Base-by-base conservation (phyloP, 2,888 invertebrate species). In the Drosophila fulvimacula region DNA sequence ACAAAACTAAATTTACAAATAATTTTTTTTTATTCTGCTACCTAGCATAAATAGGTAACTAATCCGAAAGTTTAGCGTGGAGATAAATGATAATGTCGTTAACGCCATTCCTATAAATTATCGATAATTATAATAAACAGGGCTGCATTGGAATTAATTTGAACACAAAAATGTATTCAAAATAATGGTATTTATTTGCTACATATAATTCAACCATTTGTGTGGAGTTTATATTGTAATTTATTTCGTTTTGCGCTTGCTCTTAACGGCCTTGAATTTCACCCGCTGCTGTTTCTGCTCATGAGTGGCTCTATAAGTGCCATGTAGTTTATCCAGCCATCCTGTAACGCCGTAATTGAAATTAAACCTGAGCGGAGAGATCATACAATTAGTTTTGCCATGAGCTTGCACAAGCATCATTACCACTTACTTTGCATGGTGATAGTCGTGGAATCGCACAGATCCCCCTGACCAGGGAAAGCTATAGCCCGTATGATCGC, bases 381-480 rank as follows among this genome's bases (percentile, higher is more conserved):
- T 17, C n/a, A 15, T 10, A 10, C 48, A 10, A 21, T 27, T 30
- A 13, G 17, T 42, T 7, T 27, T 15, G 19, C 17, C 41, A 52
- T 6, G 5, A 32, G 9, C 2, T 61, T 17, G 9, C 11, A 13
- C 9, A 4, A 30, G 49, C 6, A 5, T 10, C 13, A 1, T 2
- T 19, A 13, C 0, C 1, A n/a, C 81, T 93, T 92, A 96, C 96
- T 96, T 97, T 79, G 96, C 94, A 92, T 97, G 97, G 91, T 97
- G 97, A 91, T 95, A 97, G 92, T 97, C 97, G 89, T 97, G 97
- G 5, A 96, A 96, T 90, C 97, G 96, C 13, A 97, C 96, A 7
- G 96, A 96, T 1, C 95, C 95, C 82, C 96, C 94, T 0, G 88
- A 87, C 91, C 96, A 95, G 2, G 97, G 97, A 82, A 97, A 93